Evolutionary conservation across 2,888 invertebrate genomes (phyloP).

Genomic region (Oligia latruncula): DNA sequence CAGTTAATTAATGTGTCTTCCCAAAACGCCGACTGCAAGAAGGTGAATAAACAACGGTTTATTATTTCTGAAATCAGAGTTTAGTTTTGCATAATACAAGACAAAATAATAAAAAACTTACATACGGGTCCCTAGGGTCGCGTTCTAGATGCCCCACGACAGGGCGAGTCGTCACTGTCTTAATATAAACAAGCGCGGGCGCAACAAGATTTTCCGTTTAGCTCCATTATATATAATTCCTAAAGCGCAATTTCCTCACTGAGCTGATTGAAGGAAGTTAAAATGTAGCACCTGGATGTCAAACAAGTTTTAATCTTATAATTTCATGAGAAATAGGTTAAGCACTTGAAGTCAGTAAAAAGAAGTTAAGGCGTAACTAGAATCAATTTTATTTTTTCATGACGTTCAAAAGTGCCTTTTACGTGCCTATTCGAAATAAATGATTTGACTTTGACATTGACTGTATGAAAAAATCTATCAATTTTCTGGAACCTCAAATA

Average conservation of each 20-base stretch:
- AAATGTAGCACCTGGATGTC: slow-evolving; percentile 31
- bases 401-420: not conserved
- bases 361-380: not conserved
- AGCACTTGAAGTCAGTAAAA: not conserved
- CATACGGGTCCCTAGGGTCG: slow-evolving; percentile 69
- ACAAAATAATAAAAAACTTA: not conserved
- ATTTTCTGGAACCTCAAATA: not conserved
- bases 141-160: slow-evolving; percentile 74
- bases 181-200: slow-evolving; percentile 78
- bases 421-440: not conserved
- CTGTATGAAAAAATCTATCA: not conserved
- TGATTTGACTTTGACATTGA: not conserved
- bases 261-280: slow-evolving; percentile 33
- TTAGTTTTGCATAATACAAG: not conserved
- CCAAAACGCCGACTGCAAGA: not conserved
- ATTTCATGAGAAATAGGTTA: slow-evolving; percentile 29
- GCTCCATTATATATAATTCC: slow-evolving; percentile 67
- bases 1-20: not conserved
- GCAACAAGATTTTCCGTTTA: slow-evolving; percentile 75
- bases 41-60: not conserved
- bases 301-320: slow-evolving; percentile 19
- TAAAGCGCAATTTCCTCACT: slow-evolving; percentile 56
- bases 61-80: not conserved
- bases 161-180: slow-evolving; percentile 75
- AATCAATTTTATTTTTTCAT: not conserved